These are phyloP conservation scores for Enteromius anoplus DNA, from an alignment of 2,797 vertebrate genomes.

Conservation along the genomic window DNA sequence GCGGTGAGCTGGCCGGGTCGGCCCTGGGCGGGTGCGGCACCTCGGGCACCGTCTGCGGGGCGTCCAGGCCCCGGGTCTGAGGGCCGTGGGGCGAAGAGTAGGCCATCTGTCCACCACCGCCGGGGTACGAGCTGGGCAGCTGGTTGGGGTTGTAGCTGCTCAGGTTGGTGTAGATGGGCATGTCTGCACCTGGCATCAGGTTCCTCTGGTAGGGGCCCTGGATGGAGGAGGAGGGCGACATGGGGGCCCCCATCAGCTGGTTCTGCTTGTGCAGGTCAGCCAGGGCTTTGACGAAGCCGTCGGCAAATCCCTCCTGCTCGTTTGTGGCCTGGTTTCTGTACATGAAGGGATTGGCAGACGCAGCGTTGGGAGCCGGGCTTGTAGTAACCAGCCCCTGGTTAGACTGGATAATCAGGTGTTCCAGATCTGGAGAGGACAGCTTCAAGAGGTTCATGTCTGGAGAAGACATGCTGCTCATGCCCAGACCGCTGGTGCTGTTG, in stretches of 20 bases:
- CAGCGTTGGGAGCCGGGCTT: constrained; percentile 67
- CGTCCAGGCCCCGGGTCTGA: constrained; percentile 75
- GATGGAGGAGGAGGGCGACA: constrained; percentile 76
- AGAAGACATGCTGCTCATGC: constrained; percentile 65
- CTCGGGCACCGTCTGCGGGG: constrained; percentile 87
- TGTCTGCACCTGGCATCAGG: constrained; percentile 73
- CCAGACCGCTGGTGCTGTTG: constrained; percentile 62
- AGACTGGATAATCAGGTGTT: constrained; percentile 80
- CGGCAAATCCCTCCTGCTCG: constrained; percentile 87
- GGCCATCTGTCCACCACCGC: constrained; percentile 60
- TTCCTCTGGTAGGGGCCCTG: constrained; percentile 79
- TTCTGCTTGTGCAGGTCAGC: constrained; percentile 91
- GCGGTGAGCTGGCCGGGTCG: constrained; percentile 74
- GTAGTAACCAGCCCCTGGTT: constrained; percentile 79
- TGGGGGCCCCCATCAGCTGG: constrained; percentile 80
- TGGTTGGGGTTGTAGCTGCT: constrained; percentile 79
- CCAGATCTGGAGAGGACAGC: constrained; percentile 75
- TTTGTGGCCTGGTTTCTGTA: constrained; percentile 81
- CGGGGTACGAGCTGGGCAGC: constrained; percentile 67
- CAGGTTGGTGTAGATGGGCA: constrained; percentile 86
- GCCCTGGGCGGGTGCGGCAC: constrained; percentile 73
- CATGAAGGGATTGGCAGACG: constrained; percentile 68
- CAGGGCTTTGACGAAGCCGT: constrained; percentile 87
- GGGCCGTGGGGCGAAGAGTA: constrained; percentile 64
- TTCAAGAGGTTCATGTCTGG: constrained; percentile 76